A percentile compares a stretch with the other conserved stretches of the same genome.
phyloP scores from a whole-genome alignment of 2,113 vertebrate genomes.

The Muscicapa adusta region DNA sequence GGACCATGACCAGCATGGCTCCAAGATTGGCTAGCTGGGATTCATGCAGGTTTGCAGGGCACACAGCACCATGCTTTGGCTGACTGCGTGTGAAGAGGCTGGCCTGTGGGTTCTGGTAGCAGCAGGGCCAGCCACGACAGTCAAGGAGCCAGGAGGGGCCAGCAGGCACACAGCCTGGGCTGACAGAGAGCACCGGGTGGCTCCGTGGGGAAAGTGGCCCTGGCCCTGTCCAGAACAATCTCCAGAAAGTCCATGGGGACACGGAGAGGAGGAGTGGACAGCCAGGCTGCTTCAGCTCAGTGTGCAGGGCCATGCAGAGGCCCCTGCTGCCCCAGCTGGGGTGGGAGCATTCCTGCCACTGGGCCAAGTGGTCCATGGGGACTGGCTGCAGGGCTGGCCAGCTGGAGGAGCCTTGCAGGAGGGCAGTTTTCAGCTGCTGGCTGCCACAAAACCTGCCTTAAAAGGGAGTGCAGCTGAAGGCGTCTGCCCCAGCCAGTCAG shows the following conservation, averaged over 20 bases:
- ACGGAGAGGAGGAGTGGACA: accelerated
- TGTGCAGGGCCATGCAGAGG: accelerated
- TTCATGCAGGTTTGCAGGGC: accelerated
- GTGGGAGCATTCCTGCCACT: not conserved
- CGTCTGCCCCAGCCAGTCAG: not conserved
- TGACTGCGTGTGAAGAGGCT: not conserved
- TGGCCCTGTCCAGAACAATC: not conserved
- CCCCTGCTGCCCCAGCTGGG: not conserved
- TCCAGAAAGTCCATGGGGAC: not conserved
- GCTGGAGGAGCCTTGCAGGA: not conserved
- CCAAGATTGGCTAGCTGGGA: accelerated
- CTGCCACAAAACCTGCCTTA: not conserved
- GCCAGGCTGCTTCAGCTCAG: not conserved
- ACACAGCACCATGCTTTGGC: accelerated
- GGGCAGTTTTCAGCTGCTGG: not conserved
- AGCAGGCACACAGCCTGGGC: not conserved
- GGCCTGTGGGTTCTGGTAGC: not conserved
- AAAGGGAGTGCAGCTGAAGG: slow-evolving; percentile 1
- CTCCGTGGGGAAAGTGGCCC: not conserved
- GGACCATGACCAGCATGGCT: not conserved
- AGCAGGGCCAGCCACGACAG: not conserved
- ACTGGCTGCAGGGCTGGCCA: not conserved
- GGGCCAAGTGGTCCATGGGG: not conserved
- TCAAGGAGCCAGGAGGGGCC: not conserved
- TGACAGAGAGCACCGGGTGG: not conserved